phyloP scores from a whole-genome alignment of 2,888 invertebrate species.

The Gonocerus acuteangulatus region DNA sequence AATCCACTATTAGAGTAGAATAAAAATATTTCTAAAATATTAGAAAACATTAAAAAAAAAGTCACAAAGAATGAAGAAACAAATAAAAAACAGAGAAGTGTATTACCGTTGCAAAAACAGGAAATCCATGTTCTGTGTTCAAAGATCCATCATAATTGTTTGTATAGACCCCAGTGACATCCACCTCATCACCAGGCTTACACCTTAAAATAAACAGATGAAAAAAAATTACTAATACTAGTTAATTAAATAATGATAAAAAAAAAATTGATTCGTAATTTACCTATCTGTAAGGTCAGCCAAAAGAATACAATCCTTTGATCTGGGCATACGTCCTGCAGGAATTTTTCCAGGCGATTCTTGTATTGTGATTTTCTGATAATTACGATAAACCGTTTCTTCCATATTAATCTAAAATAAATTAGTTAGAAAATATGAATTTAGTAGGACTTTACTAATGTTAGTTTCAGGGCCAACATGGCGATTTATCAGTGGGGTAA shows the following conservation, averaged over 20 bases:
- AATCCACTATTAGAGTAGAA: too few relatives aligned
- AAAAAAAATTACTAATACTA: too few relatives aligned
- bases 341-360: slow-evolving; percentile 97
- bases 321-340: slow-evolving; percentile 92
- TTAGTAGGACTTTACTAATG: too few relatives aligned
- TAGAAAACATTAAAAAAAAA: too few relatives aligned
- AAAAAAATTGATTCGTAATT: too few relatives aligned
- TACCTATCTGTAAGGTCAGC: slow-evolving; percentile 86
- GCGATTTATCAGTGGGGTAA: too few relatives aligned
- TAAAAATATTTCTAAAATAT: too few relatives aligned
- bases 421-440: neutral
- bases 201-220: slow-evolving; percentile 51
- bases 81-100: neutral
- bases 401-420: slow-evolving; percentile 87
- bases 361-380: slow-evolving; percentile 94
- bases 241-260: too few relatives aligned
- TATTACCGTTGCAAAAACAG: slow-evolving; percentile 89
- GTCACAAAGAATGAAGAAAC: too few relatives aligned
- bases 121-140: slow-evolving; percentile 89
- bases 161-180: slow-evolving; percentile 88
- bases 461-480: too few relatives aligned
- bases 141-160: slow-evolving; percentile 95
- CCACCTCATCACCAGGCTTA: slow-evolving; percentile 98
- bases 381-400: slow-evolving; percentile 95
- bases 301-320: slow-evolving; percentile 90